Evolutionary conservation across 2,888 invertebrate genomes (phyloP), one percentile per base, ranked within the genome.

Genomic region (Auanema freiburgensis): DNA sequence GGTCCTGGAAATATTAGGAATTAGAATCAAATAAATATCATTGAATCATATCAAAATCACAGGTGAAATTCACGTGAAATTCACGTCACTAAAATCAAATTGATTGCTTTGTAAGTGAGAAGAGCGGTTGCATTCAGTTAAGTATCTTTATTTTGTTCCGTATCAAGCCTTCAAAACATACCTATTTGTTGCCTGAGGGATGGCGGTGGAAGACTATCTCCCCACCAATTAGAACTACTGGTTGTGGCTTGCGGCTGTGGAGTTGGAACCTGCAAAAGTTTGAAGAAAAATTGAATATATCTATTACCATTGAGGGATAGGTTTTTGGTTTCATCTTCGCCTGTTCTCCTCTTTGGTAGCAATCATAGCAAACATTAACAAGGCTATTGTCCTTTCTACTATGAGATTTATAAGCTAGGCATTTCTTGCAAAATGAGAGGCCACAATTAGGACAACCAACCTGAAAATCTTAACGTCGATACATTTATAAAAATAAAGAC

Each of bases 391-490:
- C 74, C 2, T 79, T 59, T 10, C 58, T 57, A 12, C 77, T 74
- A 1, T 78, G 53, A 6, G 71, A 65, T 33, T 74, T 73, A 51
- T 78, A 67, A n/a, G 41, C 41, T 1, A 80, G 52, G 57, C 81
- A 81, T 60, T 75, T 81, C 41, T 75, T 74, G 58, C 81, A 81
- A 57, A 82, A 82, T 0, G 81, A 78, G 14, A 69, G 69, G 10
- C 74, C 75, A 61, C 81, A 81, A 18, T 64, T 75, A 1, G 77
- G 70, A 55, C 81, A 81, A 8, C 79, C 80, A 1, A 66, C 74
- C 76, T 76, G 51, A 52, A 25, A 49, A 10, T 16, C 21, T 57
- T 16, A 3, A 53, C 54, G 51, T 51, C 24, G 41, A 4, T 16
- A 55, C 5, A 16, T 40, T 24, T 18, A 2, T 24, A 4, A 46